Evolutionary conservation across 2,797 vertebrate genomes (phyloP).

Genomic region (Mus caroli): DNA sequence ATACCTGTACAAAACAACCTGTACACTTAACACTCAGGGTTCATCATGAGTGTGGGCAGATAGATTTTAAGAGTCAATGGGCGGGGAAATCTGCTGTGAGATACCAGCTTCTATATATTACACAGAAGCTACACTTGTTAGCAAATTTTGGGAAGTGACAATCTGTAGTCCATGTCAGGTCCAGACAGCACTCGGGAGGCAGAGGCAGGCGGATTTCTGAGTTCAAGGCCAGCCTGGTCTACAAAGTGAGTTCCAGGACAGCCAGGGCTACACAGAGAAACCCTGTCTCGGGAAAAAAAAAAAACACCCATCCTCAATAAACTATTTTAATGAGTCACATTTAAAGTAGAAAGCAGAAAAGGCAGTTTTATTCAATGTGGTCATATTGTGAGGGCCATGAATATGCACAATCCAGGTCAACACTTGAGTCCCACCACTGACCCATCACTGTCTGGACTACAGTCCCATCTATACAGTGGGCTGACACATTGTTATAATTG

Average conservation of each 20-base stretch:
- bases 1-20: background rate
- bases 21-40: too few relatives aligned
- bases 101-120: background rate
- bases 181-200: too few relatives aligned
- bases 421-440: background rate
- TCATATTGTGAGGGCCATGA: background rate
- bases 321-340: background rate
- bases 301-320: background rate
- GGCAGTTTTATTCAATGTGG: background rate
- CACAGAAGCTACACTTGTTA: background rate
- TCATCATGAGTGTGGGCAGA: background rate
- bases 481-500: too few relatives aligned
- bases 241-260: too few relatives aligned
- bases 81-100: too few relatives aligned
- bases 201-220: too few relatives aligned
- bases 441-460: background rate
- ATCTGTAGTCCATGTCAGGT: background rate
- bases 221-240: too few relatives aligned
- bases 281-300: too few relatives aligned
- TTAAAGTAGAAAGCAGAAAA: background rate
- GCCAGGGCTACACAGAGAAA: too few relatives aligned
- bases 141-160: background rate
- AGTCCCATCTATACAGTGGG: background rate
- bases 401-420: background rate
- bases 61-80: background rate